Base-by-base conservation (phyloP, 2,113 vertebrate species). In the Aptenodytes patagonicus region DNA sequence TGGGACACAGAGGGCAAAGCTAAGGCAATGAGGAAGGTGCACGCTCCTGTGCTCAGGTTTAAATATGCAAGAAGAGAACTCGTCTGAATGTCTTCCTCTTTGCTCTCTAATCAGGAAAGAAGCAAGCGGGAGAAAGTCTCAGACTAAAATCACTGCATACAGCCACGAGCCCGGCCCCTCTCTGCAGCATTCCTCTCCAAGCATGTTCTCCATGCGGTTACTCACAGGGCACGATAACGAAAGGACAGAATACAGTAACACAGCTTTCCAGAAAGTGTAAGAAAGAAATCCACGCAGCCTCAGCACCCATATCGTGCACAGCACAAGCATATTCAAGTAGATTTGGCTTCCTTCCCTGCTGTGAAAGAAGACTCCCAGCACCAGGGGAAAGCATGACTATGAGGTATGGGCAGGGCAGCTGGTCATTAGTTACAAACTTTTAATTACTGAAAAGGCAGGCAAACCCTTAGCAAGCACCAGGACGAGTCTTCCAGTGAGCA, bases 391-490 rank as follows among this genome's bases (percentile, higher is more conserved):
- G 76, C 71, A 51, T 3, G 1, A 24, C 54, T 34, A 8, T 0
- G 2, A 82, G 24, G 13, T 17, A 17, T 2, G 10, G 69, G 42
- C 72, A 85, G 84, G 40, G 47, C 34, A 15, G 65, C 77, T 38
- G 42, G 55, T 79, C 89, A 84, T 85, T 71, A 91, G 42, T 58
- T 58, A 71, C 24, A 57, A 91, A 82, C 40, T 61, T 60, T 25
- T 93, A 71, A 91, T 93, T 82, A 90, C 78, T 13, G 60, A 47
- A 46, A 62, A 71, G 86, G 62, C 68, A 77, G 47, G 60, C 34
- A 38, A 83, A 38, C 65, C 86, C 91, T 52, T 3, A 36, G 77
- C 36, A 55, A 79, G 83, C 18, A 69, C 8, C 31, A 40, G 42
- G 58, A 84, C 2, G 4, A 42, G 54, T 21, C 15, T 93, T 66